Base-by-base conservation (phyloP, 64 coral and sea anemone genomes). In the Cladopsammia gracilis region DNA sequence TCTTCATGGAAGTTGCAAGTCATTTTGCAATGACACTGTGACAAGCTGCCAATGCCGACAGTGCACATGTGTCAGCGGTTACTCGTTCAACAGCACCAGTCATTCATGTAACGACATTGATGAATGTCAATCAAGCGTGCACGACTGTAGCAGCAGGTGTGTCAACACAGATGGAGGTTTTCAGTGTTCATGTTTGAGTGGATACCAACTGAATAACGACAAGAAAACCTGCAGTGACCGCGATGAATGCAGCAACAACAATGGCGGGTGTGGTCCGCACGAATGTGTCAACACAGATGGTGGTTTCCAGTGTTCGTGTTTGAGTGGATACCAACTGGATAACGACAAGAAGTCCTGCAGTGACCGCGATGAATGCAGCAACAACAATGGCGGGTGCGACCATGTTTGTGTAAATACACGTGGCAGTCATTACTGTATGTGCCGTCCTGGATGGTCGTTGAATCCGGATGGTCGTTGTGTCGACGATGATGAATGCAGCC, bases 401-500 rank as follows among this genome's bases (percentile, higher is more conserved):
- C 76, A 49, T 20, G 48, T 75, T 26, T 78, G 73, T 93, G 91
- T 34, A 34, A 34, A 34, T 2, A 34, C 34, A 34, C 44, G 26
- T 5, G 94, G 94, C 19, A 87, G 89, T 50, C 88, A 54, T 62
- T 53, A 53, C 44, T 97, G 96, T 66, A 24, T 49, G 15, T 97
- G 96, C 25, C 76, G 86, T 15, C 48, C 10, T 9, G 96, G 96
- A 4, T 97, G 90, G 71, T 54, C 50, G 34, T 22, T 67, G 51
- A 89, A 62, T 24, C 82, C 76, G 46, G 50, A 62, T 6, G 81
- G 91, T 26, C 76, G 48, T 23, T 94, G 91, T 34, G 59, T 70
- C 25, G 95, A 97, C 71, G 51, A 87, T 3, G 86, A 97, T n/a
- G 95, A 97, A 58, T 97, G 95, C 25, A 78, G 48, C 25, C n/a